Conservation (phyloP, 2,888 invertebrate genomes). For the Melieria picta region DNA sequence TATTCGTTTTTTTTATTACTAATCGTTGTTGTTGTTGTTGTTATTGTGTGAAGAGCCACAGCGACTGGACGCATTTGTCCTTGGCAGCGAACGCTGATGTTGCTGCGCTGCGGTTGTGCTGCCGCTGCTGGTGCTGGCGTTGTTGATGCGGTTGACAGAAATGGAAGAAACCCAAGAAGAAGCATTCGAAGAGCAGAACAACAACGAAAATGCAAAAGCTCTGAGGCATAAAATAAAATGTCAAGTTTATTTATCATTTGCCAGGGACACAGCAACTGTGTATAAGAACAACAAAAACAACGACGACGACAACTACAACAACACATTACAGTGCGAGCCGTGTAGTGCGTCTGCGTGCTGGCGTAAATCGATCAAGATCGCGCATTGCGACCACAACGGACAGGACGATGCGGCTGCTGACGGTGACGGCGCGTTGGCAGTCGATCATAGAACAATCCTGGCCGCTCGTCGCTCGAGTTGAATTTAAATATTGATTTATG, state of each 20-base stretch:
- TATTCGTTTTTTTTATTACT: neutral
- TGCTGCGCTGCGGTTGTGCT: neutral
- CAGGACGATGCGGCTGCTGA: neutral
- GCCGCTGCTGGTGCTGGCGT: conserved; percentile 14
- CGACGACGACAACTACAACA: conserved; percentile 4
- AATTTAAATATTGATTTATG: conserved; percentile 43
- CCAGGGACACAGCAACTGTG: conserved; percentile 24
- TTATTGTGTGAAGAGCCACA: neutral
- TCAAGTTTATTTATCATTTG: conserved; percentile 49
- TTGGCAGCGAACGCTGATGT: neutral
- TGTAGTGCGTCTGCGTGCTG: conserved; percentile 19
- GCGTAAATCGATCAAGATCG: conserved; percentile 40
- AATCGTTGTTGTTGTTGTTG: conserved; percentile 11
- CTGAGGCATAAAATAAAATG: conserved; percentile 42
- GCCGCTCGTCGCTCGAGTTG: conserved; percentile 3
- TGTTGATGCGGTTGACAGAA: conserved; percentile 13
- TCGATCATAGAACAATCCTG: neutral
- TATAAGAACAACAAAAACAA: neutral
- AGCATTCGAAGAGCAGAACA: neutral
- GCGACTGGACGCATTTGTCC: neutral
- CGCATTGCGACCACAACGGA: conserved; percentile 11
- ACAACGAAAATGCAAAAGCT: conserved; percentile 8
- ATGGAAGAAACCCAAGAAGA: too few species aligned
- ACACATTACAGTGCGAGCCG: neutral
- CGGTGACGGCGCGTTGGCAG: neutral